Conservation (phyloP, 2,113 vertebrate species). For the Pterocles burchelli region DNA sequence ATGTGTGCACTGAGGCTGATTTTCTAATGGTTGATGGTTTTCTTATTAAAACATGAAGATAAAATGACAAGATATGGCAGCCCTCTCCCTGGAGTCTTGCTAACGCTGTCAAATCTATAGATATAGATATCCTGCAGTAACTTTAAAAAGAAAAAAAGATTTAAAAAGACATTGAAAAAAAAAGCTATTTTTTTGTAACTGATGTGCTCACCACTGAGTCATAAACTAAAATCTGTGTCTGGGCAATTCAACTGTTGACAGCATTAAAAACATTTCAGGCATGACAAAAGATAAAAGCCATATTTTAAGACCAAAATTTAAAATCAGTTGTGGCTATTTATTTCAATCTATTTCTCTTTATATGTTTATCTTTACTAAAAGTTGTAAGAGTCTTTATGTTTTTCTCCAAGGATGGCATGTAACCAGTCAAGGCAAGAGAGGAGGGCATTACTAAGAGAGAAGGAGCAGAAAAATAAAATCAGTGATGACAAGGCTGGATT, state of each 20-base stretch:
- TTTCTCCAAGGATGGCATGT: neutral
- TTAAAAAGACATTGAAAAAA: neutral
- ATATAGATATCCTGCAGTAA: neutral
- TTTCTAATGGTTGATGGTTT: neutral
- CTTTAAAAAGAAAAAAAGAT: neutral
- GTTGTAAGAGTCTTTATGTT: neutral
- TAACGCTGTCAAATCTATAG: neutral
- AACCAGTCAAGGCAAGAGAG: neutral
- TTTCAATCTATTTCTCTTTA: fast-evolving
- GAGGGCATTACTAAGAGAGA: constrained; percentile 15
- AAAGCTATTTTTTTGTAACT: neutral
- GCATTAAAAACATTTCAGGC: neutral
- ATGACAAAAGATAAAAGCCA: neutral
- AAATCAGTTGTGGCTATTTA: neutral
- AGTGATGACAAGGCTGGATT: neutral
- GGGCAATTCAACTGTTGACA: neutral
- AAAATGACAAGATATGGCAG: neutral
- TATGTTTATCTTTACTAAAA: neutral
- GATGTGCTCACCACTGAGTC: neutral
- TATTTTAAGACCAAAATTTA: neutral
- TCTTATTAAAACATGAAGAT: neutral
- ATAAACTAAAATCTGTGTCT: neutral
- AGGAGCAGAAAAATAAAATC: constrained; percentile 16
- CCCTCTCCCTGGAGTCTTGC: neutral
- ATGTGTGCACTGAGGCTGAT: neutral